phyloP scores from a whole-genome alignment of 2,797 vertebrate species.

The Melanotaenia nigrans region DNA sequence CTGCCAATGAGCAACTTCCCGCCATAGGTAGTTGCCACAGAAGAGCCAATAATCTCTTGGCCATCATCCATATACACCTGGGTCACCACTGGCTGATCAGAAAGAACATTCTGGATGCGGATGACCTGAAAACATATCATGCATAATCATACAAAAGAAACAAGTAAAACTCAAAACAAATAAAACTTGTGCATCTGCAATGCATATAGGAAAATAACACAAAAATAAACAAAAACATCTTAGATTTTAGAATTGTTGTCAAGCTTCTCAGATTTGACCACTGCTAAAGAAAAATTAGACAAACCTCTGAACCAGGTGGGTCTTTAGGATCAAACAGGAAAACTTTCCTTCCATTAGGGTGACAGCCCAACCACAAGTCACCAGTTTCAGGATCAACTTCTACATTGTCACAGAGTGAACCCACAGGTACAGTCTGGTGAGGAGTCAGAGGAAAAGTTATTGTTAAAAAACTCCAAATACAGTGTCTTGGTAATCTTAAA shows the following conservation, averaged over 20 bases:
- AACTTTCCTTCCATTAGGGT: constrained; percentile 84
- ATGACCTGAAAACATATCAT: constrained; percentile 79
- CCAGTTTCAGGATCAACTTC: constrained; percentile 86
- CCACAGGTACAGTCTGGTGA: constrained; percentile 82
- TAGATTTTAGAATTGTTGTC: not conserved
- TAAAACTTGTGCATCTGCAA: not conserved
- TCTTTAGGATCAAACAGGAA: constrained; percentile 75
- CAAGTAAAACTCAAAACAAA: not conserved
- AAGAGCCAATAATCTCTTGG: constrained; percentile 86
- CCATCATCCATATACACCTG: constrained; percentile 86
- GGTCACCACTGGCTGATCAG: constrained; percentile 82
- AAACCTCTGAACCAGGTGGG: constrained; percentile 89
- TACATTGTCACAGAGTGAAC: constrained; percentile 87
- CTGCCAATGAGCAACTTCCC: constrained; percentile 90
- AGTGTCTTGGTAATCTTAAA: too few species aligned
- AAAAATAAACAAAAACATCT: not conserved
- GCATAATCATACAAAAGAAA: not conserved
- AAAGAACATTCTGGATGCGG: constrained; percentile 86
- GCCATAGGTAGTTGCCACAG: constrained; percentile 83
- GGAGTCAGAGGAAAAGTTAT: not conserved
- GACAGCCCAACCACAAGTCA: constrained; percentile 89
- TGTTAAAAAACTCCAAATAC: not conserved
- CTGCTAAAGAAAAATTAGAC: constrained; percentile 9
- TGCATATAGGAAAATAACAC: not conserved
- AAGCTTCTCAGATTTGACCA: not conserved